Base-by-base conservation (phyloP, 2,888 invertebrate genomes). In the Marasmarcha lunaedactyla region DNA sequence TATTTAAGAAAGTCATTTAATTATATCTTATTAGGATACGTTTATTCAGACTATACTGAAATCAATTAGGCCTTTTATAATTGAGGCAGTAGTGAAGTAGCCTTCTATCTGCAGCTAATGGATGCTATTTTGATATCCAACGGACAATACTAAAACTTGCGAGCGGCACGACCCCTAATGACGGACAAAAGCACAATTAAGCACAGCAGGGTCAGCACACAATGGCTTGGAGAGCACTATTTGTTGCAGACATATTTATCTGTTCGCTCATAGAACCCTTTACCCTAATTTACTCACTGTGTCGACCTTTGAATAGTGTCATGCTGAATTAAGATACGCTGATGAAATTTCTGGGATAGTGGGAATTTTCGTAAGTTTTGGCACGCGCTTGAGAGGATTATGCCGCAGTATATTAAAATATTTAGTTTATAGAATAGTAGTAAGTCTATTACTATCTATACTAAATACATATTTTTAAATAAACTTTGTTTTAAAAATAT, bases 171-270 rank as follows among this genome's bases (percentile, higher is more conserved):
- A 49, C 62, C 34, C 63, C 57, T 63, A 59, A 63, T 51, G 50
- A 56, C 67, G 66, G 65, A 79, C 78, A 83, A 83, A 81, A 77
- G 79, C 70, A 77, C 79, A 81, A 79, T 81, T 81, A 79, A 78
- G 66, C 71, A 71, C 79, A 79, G 72, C 66, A 60, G 71, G 73
- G 77, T 57, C 63, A 63, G 69, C 66, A 76, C 76, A 79, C 77
- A 77, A 79, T 65, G 68, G 74, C 67, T 64, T 62, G 60, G 63
- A 64, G 71, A 70, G 71, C 64, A 60, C 77, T 74, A 79, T 81
- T 81, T 81, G 83, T 77, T 81, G 76, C 83, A 83, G 78, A 72
- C 73, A 73, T 78, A 78, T 81, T 74, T 77, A 77, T 74, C 69
- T 67, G 67, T 63, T 62, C 64, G 62, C 77, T 71, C 76, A 73